Percentiles rank a stretch among this genome's conserved stretches.
phyloP scores from a whole-genome alignment of 2,797 vertebrate genomes.

The Galagoides demidoff region DNA sequence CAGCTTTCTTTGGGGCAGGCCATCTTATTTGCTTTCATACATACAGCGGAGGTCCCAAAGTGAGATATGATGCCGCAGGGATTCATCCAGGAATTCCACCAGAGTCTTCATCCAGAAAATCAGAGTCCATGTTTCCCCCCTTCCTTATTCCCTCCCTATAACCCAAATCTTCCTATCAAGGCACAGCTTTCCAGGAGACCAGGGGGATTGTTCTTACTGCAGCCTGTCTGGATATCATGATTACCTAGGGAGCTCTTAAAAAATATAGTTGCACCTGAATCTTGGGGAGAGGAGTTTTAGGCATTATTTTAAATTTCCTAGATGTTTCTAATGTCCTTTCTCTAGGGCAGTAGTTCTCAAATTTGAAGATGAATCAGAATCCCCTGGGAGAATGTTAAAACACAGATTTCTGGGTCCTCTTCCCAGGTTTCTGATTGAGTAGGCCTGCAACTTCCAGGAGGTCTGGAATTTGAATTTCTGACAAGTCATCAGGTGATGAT shows the following conservation, averaged over 20 bases:
- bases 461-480: neutral
- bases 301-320: neutral
- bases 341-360: neutral
- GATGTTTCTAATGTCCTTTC: neutral
- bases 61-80: neutral
- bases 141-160: neutral
- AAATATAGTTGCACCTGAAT: neutral
- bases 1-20: neutral
- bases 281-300: neutral
- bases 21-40: neutral
- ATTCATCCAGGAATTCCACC: neutral
- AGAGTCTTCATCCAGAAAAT: neutral
- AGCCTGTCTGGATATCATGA: neutral
- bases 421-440: neutral
- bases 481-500: neutral
- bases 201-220: too few relatives aligned
- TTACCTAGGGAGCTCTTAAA: neutral
- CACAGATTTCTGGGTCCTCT: neutral
- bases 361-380: neutral
- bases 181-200: neutral
- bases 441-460: neutral
- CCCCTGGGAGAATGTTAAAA: neutral
- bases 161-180: neutral
- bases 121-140: neutral
- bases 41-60: neutral